Evolutionary conservation across 2,888 invertebrate genomes (phyloP), one percentile per base, ranked within the genome.

Genomic region (Drosophila mimetica): DNA sequence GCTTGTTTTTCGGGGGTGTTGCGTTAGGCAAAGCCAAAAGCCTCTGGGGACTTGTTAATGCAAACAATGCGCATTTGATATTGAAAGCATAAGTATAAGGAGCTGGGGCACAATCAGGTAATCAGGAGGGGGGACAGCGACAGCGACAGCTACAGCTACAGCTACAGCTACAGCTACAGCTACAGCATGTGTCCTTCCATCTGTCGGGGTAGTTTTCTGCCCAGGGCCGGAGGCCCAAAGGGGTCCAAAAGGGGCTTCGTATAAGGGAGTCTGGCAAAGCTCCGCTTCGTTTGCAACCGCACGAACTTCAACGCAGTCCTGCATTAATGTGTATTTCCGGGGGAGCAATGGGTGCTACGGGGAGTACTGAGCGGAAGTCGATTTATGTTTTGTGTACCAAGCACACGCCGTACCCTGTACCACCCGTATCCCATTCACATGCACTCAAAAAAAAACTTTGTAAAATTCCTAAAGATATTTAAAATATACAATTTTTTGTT

Each of bases 21-120:
- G 55, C 70, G 61, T 60, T 76, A 57, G 71, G 57, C 64, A 71
- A 84, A 73, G 66, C 81, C 65, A 51, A 71, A 70, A 72, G 63
- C 39, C 54, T 54, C 83, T 51, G 46, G 86, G 79, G 90, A 89
- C 84, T 88, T 89, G 88, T 90, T 90, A 89, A 89, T 90, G 86
- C 88, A 86, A 78, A 83, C 86, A 86, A 83, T 83, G 79, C 75
- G 81, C 79, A 82, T 82, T 82, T 86, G 74, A 82, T 84, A 86
- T 82, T 76, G 70, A 77, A 74, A 78, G 76, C 67, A 22, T 60
- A 63, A 74, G 51, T 54, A 11, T 30, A 11, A 18, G 37, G 39
- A 8, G 54, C 25, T 16, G 42, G 8, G 48, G 58, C 57, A 18
- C 14, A 32, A 28, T 37, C 36, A 28, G 13, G 51, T 41, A 30